Conservation (phyloP, 2,888 invertebrate species). For the Nipponacmea schrenckii region DNA sequence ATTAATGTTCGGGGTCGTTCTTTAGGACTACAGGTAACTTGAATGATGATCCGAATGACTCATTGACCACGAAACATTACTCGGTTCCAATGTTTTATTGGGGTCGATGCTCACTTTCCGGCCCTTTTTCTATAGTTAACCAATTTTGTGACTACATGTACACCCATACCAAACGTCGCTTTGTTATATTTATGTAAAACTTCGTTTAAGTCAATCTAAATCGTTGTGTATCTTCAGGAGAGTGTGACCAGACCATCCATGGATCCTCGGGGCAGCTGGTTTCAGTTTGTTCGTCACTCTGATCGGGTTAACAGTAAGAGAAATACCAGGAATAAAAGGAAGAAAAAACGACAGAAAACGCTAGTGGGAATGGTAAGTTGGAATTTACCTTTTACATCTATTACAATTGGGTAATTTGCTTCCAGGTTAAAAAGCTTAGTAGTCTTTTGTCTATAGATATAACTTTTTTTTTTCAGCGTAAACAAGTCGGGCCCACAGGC, state of each 20-base stretch:
- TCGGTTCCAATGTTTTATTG: too few relatives aligned
- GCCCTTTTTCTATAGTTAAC: too few relatives aligned
- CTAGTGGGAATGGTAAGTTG: conserved; percentile 28
- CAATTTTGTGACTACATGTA: too few relatives aligned
- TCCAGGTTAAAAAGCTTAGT: background rate
- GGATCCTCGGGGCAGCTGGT: conserved; percentile 55
- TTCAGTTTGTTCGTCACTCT: conserved; percentile 48
- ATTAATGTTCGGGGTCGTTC: too few relatives aligned
- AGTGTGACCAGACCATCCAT: conserved; percentile 27
- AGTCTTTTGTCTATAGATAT: background rate
- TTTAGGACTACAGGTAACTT: too few relatives aligned
- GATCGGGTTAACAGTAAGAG: conserved; percentile 39
- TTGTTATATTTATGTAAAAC: too few relatives aligned
- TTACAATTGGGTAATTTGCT: background rate
- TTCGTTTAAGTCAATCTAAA: too few relatives aligned
- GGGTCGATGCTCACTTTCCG: too few relatives aligned
- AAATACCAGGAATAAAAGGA: conserved; percentile 37
- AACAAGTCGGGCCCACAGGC: conserved; percentile 51
- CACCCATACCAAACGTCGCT: too few relatives aligned
- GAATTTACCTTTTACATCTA: background rate
- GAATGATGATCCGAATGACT: too few relatives aligned
- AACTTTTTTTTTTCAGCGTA: conserved; percentile 38
- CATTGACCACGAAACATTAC: too few relatives aligned
- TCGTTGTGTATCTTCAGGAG: conserved; percentile 9
- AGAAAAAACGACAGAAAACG: conserved; percentile 36